Conservation (phyloP, 30 jellyfish, hydroid and myxozoan genomes). For the Cassiopea andromeda region DNA sequence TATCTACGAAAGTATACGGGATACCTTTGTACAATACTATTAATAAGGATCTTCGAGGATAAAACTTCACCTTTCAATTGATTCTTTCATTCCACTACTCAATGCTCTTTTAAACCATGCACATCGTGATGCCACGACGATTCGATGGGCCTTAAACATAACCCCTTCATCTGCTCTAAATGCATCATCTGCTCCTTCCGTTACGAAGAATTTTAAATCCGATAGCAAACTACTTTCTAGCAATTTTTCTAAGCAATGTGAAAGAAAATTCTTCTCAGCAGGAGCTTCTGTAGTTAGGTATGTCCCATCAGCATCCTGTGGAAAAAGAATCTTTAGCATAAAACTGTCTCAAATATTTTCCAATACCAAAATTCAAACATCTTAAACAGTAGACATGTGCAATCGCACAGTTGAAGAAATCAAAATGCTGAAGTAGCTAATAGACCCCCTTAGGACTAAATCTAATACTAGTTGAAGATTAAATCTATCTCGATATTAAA, state of each 20-base stretch:
- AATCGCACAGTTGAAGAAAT: no score
- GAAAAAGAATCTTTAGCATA: not conserved
- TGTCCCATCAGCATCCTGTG: not conserved
- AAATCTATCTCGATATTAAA: no score
- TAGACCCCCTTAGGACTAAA: no score
- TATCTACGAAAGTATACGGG: no score
- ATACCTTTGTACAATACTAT: not conserved
- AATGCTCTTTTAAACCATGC: slow-evolving; percentile 59
- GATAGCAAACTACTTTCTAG: slow-evolving; percentile 7
- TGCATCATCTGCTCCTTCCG: not conserved
- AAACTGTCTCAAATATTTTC: not conserved
- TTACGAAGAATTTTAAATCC: slow-evolving; percentile 42
- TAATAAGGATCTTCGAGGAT: not conserved
- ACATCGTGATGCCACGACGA: slow-evolving; percentile 63
- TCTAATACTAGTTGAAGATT: no score
- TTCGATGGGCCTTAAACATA: slow-evolving; percentile 65
- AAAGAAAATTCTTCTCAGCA: not conserved
- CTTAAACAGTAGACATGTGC: no score
- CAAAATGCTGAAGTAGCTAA: no score
- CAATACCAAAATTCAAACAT: not conserved
- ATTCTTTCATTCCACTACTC: slow-evolving; percentile 73
- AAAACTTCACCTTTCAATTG: slow-evolving; percentile 46
- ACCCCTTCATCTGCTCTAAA: not conserved
- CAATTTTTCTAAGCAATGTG: slow-evolving; percentile 13
- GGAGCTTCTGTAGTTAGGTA: not conserved